Base-by-base conservation (phyloP, 2,888 invertebrate species). In the Cryptosula pallasiana region DNA sequence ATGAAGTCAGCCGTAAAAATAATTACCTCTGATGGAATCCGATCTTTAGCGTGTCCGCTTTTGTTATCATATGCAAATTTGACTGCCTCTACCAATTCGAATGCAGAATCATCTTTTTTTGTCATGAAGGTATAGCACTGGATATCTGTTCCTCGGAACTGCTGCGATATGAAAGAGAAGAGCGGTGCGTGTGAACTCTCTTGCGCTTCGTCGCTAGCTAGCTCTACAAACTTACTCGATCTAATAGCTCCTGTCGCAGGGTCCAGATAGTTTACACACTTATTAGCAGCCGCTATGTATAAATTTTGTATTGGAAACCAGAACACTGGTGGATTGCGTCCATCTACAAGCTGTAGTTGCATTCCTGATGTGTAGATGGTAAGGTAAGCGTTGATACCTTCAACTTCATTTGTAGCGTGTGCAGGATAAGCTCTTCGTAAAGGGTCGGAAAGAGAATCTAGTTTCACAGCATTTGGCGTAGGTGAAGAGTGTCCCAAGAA, bases 301-400 rank as follows among this genome's bases (percentile, higher is more conserved):
- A 63, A 27, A 34, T 63, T 63, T 27, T 63, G 63, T 25, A 63
- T 63, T 5, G 63, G 63, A 63, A 63, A 63, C 63, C 63, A 63
- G n/a, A 63, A 63, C 25, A 63, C 63, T 63, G 63, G 63, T 32
- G 63, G 63, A n/a, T 32, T 63, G 9, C 34, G 20, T 2, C 63
- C 63, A 63, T 63, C 32, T 9, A 63, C 63, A 20, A 63, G 63
- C 63, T 63, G 63, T 27, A 63, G 32, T 32, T 63, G 63, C 13
- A 63, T 63, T 25, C 63, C 63, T 9, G 63, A 63, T 63, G 63
- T 63, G 34, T 32, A 63, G 27, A 63, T 63, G 5, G 63, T 63
- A 32, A 63, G 63, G 32, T 29, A 63, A 34, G 63, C 20, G n/a
- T 63, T 63, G 9, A 63, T 63, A 16, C 63, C 63, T 32, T 63